Evolutionary conservation across 2,797 vertebrate genomes (phyloP), one percentile per base, ranked within the genome.

Genomic region (Steatocranus sp.): DNA sequence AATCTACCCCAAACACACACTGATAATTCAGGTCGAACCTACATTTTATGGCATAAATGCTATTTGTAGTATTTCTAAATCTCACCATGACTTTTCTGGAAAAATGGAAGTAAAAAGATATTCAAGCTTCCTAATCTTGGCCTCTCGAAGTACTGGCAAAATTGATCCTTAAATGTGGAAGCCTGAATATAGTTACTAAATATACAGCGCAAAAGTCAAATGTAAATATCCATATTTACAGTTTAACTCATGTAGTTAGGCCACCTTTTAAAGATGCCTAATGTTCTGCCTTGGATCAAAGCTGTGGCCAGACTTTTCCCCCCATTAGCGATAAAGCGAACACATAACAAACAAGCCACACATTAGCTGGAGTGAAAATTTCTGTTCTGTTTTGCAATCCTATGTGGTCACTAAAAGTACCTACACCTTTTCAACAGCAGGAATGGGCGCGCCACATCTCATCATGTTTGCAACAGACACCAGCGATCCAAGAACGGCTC

Each of bases 111-210:
- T 68, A 68, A 25, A 25, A 43, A 68, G 20, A 43, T 7, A 43
- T 68, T 43, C 0, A 43, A 43, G 18, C 18, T 14, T 63, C 58
- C 34, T 38, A 38, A 63, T 23, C n/a, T 38, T 66, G n/a, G 7
- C n/a, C 34, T 38, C 11, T 14, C 11, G 0, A 23, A 8, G 7
- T n/a, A 11, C 30, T 34, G 61, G 0, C 36, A 41, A 7, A 68
- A 41, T 46, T 43, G 2, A 68, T 68, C 1, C 63, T 43, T 46
- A 70, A 27, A 38, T 11, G 38, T 43, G 20, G 63, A 43, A 43
- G 63, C 8, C 15, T 38, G 18, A 66, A 66, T 23, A 66, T 9
- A 43, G 20, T 43, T 70, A 18, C 66, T 27, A 46, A 43, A 70
- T 27, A 46, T 3, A 27, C 23, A 70, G 6, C 66, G 18, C 38